A percentile compares a stretch with the other conserved stretches of the same genome.
Conservation (phyloP, 2,113 vertebrate genomes). For the Cavia aperea region DNA sequence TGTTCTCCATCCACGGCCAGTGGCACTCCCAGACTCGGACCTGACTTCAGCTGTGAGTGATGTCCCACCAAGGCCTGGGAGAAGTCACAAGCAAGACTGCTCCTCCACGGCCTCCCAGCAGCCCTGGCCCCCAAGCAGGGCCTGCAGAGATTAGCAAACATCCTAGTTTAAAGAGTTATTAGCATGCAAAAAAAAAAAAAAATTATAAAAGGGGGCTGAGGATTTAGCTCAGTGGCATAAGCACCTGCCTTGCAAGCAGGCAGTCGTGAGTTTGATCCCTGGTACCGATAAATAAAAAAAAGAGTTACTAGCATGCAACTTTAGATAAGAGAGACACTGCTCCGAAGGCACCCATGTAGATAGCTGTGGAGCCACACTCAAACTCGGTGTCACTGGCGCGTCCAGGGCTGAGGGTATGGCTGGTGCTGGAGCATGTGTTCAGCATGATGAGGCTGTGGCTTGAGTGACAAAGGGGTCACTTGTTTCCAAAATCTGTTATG, state of each 20-base stretch:
- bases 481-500: background rate
- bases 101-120: fast-evolving
- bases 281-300: too few species aligned
- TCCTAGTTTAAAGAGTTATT: too few species aligned
- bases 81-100: background rate
- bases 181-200: too few species aligned
- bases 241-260: too few species aligned
- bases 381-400: fast-evolving
- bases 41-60: too few species aligned
- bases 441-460: background rate
- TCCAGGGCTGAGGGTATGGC: too few species aligned
- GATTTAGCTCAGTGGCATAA: too few species aligned
- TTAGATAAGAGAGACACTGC: background rate
- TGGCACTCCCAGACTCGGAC: fast-evolving
- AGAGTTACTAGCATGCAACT: too few species aligned
- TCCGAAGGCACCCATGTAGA: fast-evolving
- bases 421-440: background rate
- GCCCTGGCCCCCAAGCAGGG: background rate
- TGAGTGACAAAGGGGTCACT: background rate
- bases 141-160: background rate
- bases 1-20: background rate
- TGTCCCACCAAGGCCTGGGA: background rate
- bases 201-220: too few species aligned
- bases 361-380: fast-evolving
- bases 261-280: too few species aligned